Base-by-base conservation (phyloP, 1,140 invertebrate genomes). In the Trichoplusia ni region DNA sequence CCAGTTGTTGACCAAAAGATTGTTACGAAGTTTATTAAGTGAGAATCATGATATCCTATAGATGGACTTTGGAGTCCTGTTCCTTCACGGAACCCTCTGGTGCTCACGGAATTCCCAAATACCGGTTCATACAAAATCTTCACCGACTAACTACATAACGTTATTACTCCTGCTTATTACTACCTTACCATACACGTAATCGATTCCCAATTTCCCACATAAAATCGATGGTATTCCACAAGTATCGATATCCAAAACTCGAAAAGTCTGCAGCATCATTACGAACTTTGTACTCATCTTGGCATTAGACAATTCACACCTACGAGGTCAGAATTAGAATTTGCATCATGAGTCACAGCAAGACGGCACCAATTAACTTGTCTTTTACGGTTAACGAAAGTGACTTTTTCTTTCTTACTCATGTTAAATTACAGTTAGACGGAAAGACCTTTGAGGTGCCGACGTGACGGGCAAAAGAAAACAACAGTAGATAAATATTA, bases 31-130 rank as follows among this genome's bases (percentile, higher is more conserved):
- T n/a, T n/a, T n/a, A n/a, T n/a, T n/a, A n/a, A n/a, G n/a, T n/a
- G n/a, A n/a, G n/a, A n/a, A n/a, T n/a, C 21, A 25, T 8, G 23
- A 23, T 8, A 18, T 19, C 18, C 16, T 25, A 54, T 14, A 54
- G 14, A 54, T 13, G 9, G 31, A 14, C 31, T 40, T 13, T 38
- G 35, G 38, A 23, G 35, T 29, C 21, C 37, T 16, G n/a, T n/a
- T n/a, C n/a, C n/a, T n/a, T 44, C 21, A n/a, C 56, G 56, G 56
- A 46, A 47, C 56, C 56, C 29, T 35, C 31, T 27, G 56, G 56
- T n/a, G 47, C 42, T 23, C 13, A 14, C 16, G 40, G 56, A 47
- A n/a, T 31, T 18, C 18, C 29, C n/a, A 29, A 19, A 29, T 60
- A 60, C 40, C 42, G 56, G 56, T 60, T 60, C 37, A 2, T 11